Percentiles rank a stretch among this genome's conserved stretches.
phyloP scores from a whole-genome alignment of 2,888 invertebrate species.

The Ferdinandea cuprea region DNA sequence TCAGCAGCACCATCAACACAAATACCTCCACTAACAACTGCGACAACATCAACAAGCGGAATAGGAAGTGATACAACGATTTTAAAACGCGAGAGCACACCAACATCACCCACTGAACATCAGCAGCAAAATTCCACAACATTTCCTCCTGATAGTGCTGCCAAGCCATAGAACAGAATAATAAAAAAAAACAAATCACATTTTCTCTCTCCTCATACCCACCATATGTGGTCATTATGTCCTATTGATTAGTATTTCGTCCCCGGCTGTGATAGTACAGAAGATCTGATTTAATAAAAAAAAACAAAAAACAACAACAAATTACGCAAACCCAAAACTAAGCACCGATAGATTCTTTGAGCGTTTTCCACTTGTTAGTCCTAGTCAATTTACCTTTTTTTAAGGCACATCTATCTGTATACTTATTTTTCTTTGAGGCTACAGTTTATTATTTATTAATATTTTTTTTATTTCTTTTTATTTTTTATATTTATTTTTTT shows the following conservation, averaged over 20 bases:
- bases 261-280: slow-evolving; percentile 83
- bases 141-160: slow-evolving; percentile 58
- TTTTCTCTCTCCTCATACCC: slow-evolving; percentile 10
- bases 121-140: slow-evolving; percentile 63
- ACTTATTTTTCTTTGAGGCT: slow-evolving; percentile 57
- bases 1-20: slow-evolving; percentile 78
- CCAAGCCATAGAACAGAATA: slow-evolving; percentile 62
- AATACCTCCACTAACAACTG: slow-evolving; percentile 46
- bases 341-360: slow-evolving; percentile 49
- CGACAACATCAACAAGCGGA: slow-evolving; percentile 37
- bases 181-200: background rate
- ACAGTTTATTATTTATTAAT: slow-evolving; percentile 46
- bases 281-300: slow-evolving; percentile 64
- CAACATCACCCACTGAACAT: slow-evolving; percentile 55
- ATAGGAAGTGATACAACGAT: slow-evolving; percentile 32
- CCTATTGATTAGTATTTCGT: slow-evolving; percentile 77
- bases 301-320: slow-evolving; percentile 39
- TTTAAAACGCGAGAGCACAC: slow-evolving; percentile 44
- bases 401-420: slow-evolving; percentile 24
- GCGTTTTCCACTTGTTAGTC: slow-evolving; percentile 57
- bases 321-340: slow-evolving; percentile 39
- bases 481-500: slow-evolving; percentile 29
- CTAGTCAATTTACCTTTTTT: slow-evolving; percentile 40
- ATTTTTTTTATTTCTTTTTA: slow-evolving; percentile 34
- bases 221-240: slow-evolving; percentile 47